These are phyloP conservation scores for Cyrtonyx montezumae DNA, from an alignment of 2,113 vertebrate genomes.

Conservation along the genomic window DNA sequence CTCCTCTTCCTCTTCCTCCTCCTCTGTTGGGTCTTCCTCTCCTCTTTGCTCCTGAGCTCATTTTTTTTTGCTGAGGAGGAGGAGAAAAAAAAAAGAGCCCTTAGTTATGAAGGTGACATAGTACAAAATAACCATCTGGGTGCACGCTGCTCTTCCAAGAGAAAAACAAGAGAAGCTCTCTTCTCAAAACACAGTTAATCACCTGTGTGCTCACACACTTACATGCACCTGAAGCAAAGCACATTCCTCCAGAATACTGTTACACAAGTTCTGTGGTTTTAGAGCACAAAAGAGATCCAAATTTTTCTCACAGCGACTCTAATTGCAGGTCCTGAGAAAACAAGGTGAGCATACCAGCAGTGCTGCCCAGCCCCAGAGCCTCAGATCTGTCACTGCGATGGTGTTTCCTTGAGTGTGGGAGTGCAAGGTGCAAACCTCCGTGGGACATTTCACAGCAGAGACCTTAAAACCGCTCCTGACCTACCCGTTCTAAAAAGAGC, in stretches of 20 bases:
- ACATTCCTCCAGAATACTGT: neutral
- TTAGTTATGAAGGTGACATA: neutral
- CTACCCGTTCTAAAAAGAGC: neutral
- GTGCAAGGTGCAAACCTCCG: neutral
- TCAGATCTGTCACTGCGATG: neutral
- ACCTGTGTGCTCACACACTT: neutral
- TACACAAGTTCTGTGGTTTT: neutral
- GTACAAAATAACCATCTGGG: neutral
- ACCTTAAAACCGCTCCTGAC: neutral
- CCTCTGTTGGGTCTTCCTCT: conserved; percentile 90
- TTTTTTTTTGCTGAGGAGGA: conserved; percentile 60
- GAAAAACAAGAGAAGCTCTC: neutral
- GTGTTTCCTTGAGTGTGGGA: rapidly evolving
- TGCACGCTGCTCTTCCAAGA: neutral
- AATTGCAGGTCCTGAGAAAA: neutral
- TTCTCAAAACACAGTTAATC: neutral
- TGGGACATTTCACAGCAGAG: neutral
- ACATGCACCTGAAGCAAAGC: neutral
- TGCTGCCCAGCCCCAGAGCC: neutral
- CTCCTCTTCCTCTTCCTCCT: conserved; percentile 76
- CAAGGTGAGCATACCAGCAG: neutral
- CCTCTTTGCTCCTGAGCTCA: conserved; percentile 80
- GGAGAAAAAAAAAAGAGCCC: neutral
- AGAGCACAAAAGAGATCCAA: neutral
- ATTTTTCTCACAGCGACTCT: neutral